These are phyloP conservation scores for Bradynema listronoti DNA, from an alignment of 1,140 invertebrate genomes.

Conservation along the genomic window DNA sequence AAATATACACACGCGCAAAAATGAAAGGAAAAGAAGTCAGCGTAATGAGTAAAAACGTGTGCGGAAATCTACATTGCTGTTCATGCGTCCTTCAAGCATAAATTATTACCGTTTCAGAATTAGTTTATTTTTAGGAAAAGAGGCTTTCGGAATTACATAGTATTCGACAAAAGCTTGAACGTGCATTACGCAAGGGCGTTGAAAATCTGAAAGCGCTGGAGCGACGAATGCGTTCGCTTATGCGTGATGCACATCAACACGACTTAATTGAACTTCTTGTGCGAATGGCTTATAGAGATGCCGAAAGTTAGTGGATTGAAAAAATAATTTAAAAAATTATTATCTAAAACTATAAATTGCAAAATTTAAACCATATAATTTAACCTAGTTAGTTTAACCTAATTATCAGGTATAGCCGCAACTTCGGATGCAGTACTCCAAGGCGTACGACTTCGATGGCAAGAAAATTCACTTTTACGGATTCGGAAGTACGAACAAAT, in stretches of 20 bases:
- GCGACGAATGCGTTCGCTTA: conserved; percentile 38
- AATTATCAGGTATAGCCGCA: conserved; percentile 48
- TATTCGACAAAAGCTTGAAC: conserved; percentile 46
- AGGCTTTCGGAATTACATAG: conserved; percentile 36
- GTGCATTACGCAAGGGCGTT: conserved; percentile 40
- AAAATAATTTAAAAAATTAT: background rate
- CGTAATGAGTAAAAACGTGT: no score
- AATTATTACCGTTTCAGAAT: background rate
- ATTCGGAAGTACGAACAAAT: conserved; percentile 50
- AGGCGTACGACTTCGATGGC: conserved; percentile 40
- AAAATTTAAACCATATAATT: no score
- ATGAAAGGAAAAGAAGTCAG: no score
- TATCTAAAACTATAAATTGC: no score
- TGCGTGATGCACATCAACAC: conserved; percentile 47
- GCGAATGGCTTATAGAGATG: conserved; percentile 47
- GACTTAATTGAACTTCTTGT: conserved; percentile 51
- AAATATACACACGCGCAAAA: no score
- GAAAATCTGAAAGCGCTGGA: conserved; percentile 46
- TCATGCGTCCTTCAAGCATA: no score
- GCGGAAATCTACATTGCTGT: no score
- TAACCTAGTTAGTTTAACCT: no score
- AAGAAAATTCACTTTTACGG: conserved; percentile 50
- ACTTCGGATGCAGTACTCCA: conserved; percentile 51
- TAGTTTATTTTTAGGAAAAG: conserved; percentile 31
- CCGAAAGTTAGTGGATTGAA: conserved; percentile 43